phyloP scores from a whole-genome alignment of 1,140 invertebrate species.

The Caerostris extrusa region DNA sequence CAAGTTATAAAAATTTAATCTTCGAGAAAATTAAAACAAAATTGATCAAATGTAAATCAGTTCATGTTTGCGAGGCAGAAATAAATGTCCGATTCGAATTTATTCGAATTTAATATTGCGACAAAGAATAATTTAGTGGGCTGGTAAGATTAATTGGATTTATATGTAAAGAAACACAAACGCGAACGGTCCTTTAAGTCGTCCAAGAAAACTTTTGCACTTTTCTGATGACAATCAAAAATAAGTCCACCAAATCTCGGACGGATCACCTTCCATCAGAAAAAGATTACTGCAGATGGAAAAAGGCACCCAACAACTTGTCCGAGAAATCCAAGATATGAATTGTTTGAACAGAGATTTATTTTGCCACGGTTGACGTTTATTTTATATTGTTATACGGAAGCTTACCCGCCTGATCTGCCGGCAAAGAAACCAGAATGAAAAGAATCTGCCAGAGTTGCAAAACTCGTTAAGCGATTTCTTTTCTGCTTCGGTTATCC shows the following conservation, averaged over 20 bases:
- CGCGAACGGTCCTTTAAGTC: not conserved
- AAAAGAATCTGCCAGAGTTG: not conserved
- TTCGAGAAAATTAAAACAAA: not conserved
- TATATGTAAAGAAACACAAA: not conserved
- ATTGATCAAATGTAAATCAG: not conserved
- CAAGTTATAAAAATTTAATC: no score
- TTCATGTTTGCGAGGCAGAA: not conserved
- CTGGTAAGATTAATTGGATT: not conserved
- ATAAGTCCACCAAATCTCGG: not conserved
- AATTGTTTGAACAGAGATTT: constrained; percentile 22
- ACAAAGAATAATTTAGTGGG: not conserved
- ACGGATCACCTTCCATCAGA: not conserved
- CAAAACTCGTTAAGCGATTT: not conserved
- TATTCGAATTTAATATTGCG: not conserved
- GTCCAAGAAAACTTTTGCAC: not conserved
- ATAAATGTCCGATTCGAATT: not conserved
- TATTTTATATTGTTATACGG: constrained; percentile 25
- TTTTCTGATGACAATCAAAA: constrained; percentile 11
- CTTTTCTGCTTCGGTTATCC: not conserved
- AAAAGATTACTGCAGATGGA: not conserved
- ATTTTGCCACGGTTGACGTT: constrained; percentile 12
- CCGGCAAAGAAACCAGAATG: not conserved
- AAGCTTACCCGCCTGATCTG: not conserved
- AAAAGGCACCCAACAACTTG: not conserved
- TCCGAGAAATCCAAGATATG: not conserved